Conservation (phyloP, 2,797 vertebrate species). For the Thalassophryne amazonica region DNA sequence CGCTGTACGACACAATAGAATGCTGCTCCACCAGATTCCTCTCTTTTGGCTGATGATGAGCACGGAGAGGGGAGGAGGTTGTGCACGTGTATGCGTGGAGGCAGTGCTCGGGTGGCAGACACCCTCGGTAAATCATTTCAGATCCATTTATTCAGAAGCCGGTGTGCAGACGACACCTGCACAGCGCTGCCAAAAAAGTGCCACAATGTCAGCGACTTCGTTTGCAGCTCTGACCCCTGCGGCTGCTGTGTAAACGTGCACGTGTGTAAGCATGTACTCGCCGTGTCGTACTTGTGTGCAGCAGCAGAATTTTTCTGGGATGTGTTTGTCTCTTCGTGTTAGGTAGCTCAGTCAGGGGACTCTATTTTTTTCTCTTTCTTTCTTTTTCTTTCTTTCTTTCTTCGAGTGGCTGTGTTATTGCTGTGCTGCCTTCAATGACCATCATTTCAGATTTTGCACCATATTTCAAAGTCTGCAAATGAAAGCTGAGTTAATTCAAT, state of each 20-base stretch:
- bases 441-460: conserved; percentile 4
- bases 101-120: conserved; percentile 64
- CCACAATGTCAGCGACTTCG: conserved; percentile 69
- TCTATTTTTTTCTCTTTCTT: conserved; percentile 10
- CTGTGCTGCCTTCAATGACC: conserved; percentile 44
- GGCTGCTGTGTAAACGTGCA: neutral
- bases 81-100: conserved; percentile 10
- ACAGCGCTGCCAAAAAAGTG: conserved; percentile 71
- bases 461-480: conserved; percentile 13
- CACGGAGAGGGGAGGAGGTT: conserved; percentile 12
- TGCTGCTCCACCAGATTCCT: conserved; percentile 16
- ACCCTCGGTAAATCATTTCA: conserved; percentile 69
- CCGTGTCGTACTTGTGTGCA: conserved; percentile 1
- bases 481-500: conserved; percentile 56
- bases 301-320: neutral
- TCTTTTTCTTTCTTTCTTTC: conserved; percentile 14
- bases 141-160: conserved; percentile 74
- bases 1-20: conserved; percentile 23
- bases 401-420: conserved; percentile 12
- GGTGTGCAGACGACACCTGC: conserved; percentile 59
- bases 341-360: conserved; percentile 21
- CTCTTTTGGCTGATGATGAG: conserved; percentile 7
- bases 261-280: neutral
- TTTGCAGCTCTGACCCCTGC: conserved; percentile 60
- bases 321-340: conserved; percentile 15